Conservation (phyloP, 2,113 vertebrate genomes). For the Rhizomys pruinosus region DNA sequence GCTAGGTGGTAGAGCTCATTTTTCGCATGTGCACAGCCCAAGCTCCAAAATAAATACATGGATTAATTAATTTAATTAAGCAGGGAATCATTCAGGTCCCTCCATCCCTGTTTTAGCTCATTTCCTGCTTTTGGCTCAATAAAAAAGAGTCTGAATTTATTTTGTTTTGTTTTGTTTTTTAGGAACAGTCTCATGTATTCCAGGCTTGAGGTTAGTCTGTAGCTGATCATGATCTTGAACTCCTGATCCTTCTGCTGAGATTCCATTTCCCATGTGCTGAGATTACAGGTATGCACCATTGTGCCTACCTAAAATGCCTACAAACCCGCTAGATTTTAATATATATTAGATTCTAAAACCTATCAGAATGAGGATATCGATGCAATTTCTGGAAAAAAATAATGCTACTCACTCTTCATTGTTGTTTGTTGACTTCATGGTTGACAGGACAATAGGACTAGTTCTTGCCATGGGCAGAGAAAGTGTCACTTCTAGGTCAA, state of each 20-base stretch:
- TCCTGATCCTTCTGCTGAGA: background rate
- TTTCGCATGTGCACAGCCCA: background rate
- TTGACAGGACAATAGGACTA: background rate
- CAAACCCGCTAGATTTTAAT: background rate
- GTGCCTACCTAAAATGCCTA: background rate
- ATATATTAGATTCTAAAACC: background rate
- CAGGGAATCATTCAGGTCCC: background rate
- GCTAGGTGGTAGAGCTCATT: background rate
- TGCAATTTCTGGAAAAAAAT: constrained; percentile 26
- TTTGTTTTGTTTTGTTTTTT: background rate
- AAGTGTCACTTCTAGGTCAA: background rate
- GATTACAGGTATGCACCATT: background rate
- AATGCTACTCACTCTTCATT: background rate
- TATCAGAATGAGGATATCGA: background rate
- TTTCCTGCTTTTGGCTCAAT: background rate
- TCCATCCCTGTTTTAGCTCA: constrained; percentile 21
- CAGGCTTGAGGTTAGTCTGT: background rate
- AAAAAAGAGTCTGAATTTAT: background rate
- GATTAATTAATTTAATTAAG: background rate
- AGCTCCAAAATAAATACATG: background rate
- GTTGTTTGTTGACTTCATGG: background rate
- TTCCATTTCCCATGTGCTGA: background rate
- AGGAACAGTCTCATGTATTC: background rate
- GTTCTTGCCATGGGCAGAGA: background rate
- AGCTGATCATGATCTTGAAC: background rate